Base-by-base conservation (phyloP, 2,797 vertebrate genomes). In the Lutjanus campechanus region DNA sequence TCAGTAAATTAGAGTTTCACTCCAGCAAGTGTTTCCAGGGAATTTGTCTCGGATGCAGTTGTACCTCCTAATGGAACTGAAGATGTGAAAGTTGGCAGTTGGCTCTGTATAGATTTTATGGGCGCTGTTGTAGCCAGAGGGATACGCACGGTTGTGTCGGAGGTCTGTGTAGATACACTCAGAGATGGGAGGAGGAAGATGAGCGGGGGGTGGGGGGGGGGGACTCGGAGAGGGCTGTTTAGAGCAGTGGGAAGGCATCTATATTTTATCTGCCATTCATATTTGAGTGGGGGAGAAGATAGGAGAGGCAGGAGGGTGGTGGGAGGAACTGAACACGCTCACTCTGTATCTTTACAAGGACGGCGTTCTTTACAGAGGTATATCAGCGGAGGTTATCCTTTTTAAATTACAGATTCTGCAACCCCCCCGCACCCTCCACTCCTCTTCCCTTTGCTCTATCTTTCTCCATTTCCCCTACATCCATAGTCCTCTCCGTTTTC, bases 251-350 rank as follows among this genome's bases (percentile, higher is more conserved):
- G 62, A 79, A 59, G 73, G 40, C 82, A 91, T 92, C 83, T 85
- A 90, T 93, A 88, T 92, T 93, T 93, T 19, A 90, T 90, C 76
- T 73, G 68, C 75, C 85, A 85, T 89, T 87, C 85, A 86, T 91
- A 84, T 82, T 87, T 86, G 76, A 86, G 80, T 43, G 19, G n/a
- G 50, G 25, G 41, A 12, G 64, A 79, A 36, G 58, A 79, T 60
- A 70, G 44, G 50, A 49, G 60, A 70, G 50, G 56, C 29, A 29
- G 58, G 17, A 17, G 11, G 59, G n/a, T 20, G 71, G 59, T 55
- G 63, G 50, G 15, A 67, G 68, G 43, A 51, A 20, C 55, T 46
- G 73, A 72, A 68, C 65, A 58, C 20, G 61, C 59, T 73, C 25
- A 40, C n/a, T 43, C 7, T n/a, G 53, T 79, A 63, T 87, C 49